Conservation (phyloP, 2,113 vertebrate species). For the Syngnathus scovelli region DNA sequence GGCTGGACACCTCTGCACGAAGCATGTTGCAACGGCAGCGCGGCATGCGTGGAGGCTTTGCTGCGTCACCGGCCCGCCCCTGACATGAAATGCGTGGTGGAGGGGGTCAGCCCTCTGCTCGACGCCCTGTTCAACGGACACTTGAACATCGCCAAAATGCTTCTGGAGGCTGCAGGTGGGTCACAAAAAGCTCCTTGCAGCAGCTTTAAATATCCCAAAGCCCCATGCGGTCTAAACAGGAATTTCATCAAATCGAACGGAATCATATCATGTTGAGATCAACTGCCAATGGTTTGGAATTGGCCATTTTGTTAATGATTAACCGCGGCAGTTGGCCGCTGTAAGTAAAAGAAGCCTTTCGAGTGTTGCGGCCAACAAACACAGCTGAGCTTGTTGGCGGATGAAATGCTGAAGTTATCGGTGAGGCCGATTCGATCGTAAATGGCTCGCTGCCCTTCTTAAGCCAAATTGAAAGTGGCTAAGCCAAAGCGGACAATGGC, state of each 20-base stretch:
- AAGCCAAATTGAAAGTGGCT: not conserved
- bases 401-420: constrained; percentile 44
- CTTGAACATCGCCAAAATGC: constrained; percentile 84
- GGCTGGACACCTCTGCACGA: constrained; percentile 97
- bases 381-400: constrained; percentile 25
- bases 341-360: constrained; percentile 43
- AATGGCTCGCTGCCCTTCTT: not conserved
- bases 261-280: constrained; percentile 52
- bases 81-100: constrained; percentile 82
- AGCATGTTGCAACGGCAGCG: constrained; percentile 95
- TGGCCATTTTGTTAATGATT: constrained; percentile 50
- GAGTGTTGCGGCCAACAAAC: constrained; percentile 43
- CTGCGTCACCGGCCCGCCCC: constrained; percentile 81
- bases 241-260: constrained; percentile 32
- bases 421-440: constrained; percentile 28
- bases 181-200: constrained; percentile 8
- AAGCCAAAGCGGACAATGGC: not conserved
- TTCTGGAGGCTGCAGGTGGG: constrained; percentile 85
- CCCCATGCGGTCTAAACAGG: not conserved
- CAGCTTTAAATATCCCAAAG: not conserved
- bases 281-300: constrained; percentile 45
- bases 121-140: constrained; percentile 87
- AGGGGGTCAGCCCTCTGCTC: constrained; percentile 89
- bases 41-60: constrained; percentile 84
- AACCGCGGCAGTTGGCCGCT: constrained; percentile 29